A percentile compares a stretch with the other conserved stretches of the same genome.
phyloP scores from a whole-genome alignment of 2,888 invertebrate genomes.

The Drosophila flavopinicola region DNA sequence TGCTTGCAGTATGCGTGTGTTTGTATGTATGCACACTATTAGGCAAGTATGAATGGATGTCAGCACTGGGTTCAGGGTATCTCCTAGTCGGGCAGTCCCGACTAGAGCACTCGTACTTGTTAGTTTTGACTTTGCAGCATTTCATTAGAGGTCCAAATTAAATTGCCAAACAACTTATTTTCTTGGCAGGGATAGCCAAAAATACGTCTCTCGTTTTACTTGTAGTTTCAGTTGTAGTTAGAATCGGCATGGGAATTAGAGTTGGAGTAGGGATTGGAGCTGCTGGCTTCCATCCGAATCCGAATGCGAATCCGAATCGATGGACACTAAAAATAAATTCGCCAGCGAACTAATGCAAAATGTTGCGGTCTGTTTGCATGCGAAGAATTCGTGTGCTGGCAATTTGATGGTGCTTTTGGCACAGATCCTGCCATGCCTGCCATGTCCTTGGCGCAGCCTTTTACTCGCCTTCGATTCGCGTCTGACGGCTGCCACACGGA shows the following conservation, averaged over 20 bases:
- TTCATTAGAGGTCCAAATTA: constrained; percentile 7
- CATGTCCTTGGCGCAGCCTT: constrained; percentile 53
- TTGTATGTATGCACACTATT: too few relatives aligned
- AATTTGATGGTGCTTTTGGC: constrained; percentile 51
- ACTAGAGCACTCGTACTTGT: too few relatives aligned
- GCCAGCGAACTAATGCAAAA: constrained; percentile 59
- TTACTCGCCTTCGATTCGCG: constrained; percentile 65
- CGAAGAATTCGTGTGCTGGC: constrained; percentile 20
- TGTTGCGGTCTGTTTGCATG: constrained; percentile 73
- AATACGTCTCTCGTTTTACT: constrained; percentile 23
- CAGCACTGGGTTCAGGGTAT: too few relatives aligned
- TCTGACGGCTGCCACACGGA: constrained; percentile 59
- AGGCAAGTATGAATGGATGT: too few relatives aligned
- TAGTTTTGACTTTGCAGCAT: constrained; percentile 6
- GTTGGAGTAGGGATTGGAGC: too few relatives aligned
- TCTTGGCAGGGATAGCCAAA: constrained; percentile 46
- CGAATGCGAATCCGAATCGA: constrained; percentile 33
- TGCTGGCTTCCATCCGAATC: too few relatives aligned
- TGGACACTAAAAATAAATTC: constrained; percentile 33
- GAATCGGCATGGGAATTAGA: too few relatives aligned
- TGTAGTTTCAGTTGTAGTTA: constrained; percentile 24
- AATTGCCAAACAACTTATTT: constrained; percentile 32
- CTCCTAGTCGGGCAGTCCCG: too few relatives aligned
- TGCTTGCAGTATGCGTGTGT: too few relatives aligned
- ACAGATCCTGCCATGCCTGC: constrained; percentile 45